Percentiles rank a stretch among this genome's conserved stretches.
Conservation (phyloP, 2,113 vertebrate species). For the Cyprinus carpio region DNA sequence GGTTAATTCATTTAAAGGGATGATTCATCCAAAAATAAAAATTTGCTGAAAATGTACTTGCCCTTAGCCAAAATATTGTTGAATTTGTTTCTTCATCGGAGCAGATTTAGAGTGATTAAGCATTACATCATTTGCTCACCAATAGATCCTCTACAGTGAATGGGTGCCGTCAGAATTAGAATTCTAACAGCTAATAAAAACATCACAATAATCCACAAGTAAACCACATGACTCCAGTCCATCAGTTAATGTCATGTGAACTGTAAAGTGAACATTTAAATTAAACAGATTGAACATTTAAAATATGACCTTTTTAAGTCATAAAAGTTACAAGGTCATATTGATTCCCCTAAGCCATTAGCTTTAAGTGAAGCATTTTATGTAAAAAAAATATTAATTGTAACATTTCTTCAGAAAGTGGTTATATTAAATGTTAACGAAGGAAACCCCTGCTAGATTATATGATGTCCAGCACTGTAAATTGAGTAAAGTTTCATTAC, state of each 20-base stretch:
- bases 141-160: background rate
- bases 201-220: too few species aligned
- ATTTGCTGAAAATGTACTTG: background rate
- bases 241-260: too few species aligned
- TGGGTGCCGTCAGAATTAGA: background rate
- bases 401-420: background rate
- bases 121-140: background rate
- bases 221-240: too few species aligned
- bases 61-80: background rate
- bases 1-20: background rate
- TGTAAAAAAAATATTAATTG: constrained; percentile 14
- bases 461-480: constrained; percentile 10
- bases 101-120: background rate
- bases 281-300: background rate
- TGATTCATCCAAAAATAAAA: background rate
- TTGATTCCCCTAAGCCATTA: background rate
- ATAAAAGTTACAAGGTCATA: background rate
- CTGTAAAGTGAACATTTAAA: background rate
- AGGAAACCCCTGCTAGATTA: background rate
- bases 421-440: constrained; percentile 39
- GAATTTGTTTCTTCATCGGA: background rate
- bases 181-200: background rate
- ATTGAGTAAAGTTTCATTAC: constrained; percentile 36
- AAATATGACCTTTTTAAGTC: background rate
- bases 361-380: background rate